Evolutionary conservation across 2,888 invertebrate species (phyloP).

Genomic region (Saturnia japonica): DNA sequence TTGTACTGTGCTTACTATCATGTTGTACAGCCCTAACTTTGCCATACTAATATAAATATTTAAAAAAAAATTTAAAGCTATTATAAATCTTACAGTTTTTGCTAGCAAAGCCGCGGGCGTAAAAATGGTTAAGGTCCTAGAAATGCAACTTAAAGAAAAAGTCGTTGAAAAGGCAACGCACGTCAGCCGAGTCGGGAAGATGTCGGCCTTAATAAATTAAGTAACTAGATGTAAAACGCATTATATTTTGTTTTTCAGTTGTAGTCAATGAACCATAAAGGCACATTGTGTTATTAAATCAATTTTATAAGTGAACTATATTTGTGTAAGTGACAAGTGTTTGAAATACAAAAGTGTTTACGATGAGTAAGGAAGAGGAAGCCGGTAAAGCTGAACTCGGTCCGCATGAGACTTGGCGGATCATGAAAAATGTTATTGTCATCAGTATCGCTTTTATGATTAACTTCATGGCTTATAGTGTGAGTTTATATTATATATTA

Average conservation of each 20-base stretch:
- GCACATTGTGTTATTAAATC: neutral
- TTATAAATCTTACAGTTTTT: no score
- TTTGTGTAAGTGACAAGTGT: neutral
- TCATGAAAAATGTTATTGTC: slow-evolving; percentile 72
- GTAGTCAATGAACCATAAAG: neutral
- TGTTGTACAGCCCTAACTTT: no score
- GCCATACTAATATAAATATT: no score
- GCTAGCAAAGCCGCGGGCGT: no score
- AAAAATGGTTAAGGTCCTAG: no score
- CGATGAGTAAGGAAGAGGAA: slow-evolving; percentile 33
- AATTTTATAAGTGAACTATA: neutral
- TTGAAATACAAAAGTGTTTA: neutral
- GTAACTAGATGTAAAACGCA: neutral
- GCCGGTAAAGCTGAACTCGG: slow-evolving; percentile 35
- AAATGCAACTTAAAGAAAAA: no score
- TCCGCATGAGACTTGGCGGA: slow-evolving; percentile 63
- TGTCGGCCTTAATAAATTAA: neutral
- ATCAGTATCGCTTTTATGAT: slow-evolving; percentile 85
- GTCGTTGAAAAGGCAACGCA: neutral
- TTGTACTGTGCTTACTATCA: no score
- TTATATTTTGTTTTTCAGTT: neutral
- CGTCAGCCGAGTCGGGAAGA: neutral
- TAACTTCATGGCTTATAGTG: slow-evolving; percentile 83
- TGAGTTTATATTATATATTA: slow-evolving; percentile 34
- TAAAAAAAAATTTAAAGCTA: no score